A percentile compares a stretch with the other conserved stretches of the same genome.
phyloP scores from a whole-genome alignment of 2,888 invertebrate species.

The Prosopocoilus inquinatus region DNA sequence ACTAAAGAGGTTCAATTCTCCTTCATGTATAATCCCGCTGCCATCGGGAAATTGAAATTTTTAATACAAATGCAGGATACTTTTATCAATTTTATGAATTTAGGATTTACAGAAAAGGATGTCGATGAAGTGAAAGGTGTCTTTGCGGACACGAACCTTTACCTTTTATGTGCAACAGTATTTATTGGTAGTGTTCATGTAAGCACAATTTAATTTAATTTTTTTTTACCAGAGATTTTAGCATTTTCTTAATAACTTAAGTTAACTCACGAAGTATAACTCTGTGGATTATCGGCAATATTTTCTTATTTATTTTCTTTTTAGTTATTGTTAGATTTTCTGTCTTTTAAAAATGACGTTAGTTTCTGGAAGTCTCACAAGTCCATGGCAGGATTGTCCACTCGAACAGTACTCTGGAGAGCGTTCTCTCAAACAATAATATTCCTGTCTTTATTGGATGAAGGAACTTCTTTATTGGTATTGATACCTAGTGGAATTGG shows the following conservation, averaged over 20 bases:
- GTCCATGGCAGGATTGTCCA: slow-evolving; percentile 86
- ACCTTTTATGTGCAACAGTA: slow-evolving; percentile 85
- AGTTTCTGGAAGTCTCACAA: slow-evolving; percentile 87
- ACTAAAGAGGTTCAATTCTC: slow-evolving; percentile 64
- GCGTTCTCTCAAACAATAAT: slow-evolving; percentile 90
- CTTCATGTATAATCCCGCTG: slow-evolving; percentile 70
- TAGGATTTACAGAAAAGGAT: slow-evolving; percentile 91
- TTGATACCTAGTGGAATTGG: slow-evolving; percentile 84
- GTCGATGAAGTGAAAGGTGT: slow-evolving; percentile 95
- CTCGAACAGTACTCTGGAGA: slow-evolving; percentile 88
- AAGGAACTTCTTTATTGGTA: slow-evolving; percentile 87
- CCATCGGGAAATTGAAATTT: slow-evolving; percentile 76
- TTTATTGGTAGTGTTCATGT: slow-evolving; percentile 91
- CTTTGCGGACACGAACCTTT: slow-evolving; percentile 93
- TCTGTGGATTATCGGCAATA: no score
- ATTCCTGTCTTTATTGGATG: slow-evolving; percentile 88
- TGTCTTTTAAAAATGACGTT: slow-evolving; percentile 98
- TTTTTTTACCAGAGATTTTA: not conserved
- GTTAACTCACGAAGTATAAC: no score
- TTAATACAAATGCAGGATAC: slow-evolving; percentile 76
- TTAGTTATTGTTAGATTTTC: slow-evolving; percentile 91
- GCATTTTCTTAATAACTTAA: not conserved
- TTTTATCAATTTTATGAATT: slow-evolving; percentile 64
- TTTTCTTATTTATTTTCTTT: slow-evolving; percentile 30
- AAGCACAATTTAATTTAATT: slow-evolving; percentile 49